These are phyloP conservation scores for Patella caerulea DNA, from an alignment of 2,888 invertebrate species.

Conservation along the genomic window DNA sequence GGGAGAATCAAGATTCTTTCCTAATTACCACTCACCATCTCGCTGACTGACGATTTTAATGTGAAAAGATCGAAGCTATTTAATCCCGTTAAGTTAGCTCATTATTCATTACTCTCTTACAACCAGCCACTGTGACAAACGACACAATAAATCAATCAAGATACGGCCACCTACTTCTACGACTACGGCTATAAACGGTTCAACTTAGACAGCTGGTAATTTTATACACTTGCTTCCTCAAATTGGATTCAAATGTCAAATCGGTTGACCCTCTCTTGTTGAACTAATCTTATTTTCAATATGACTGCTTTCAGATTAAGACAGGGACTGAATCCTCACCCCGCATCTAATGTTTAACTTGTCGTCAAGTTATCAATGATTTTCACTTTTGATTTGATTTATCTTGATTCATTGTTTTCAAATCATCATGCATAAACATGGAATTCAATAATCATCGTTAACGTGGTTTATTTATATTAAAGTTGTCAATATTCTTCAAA, in stretches of 20 bases:
- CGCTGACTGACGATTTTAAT: constrained; percentile 29
- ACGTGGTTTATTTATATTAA: too few species aligned
- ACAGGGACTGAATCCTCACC: not conserved
- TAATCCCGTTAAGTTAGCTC: constrained; percentile 57
- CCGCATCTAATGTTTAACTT: too few species aligned
- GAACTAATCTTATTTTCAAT: constrained; percentile 2
- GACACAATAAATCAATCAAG: constrained; percentile 13
- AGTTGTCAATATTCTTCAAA: too few species aligned
- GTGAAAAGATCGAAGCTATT: constrained; percentile 41
- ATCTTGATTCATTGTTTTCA: too few species aligned
- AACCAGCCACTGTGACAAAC: constrained; percentile 12
- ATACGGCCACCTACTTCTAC: not conserved
- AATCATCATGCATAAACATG: too few species aligned
- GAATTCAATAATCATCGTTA: too few species aligned
- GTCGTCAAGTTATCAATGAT: too few species aligned
- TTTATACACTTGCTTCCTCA: constrained; percentile 10
- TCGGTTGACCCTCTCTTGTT: constrained; percentile 6
- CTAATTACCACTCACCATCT: constrained; percentile 32
- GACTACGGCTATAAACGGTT: constrained; percentile 1
- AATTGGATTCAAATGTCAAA: constrained; percentile 13
- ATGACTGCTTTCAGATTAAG: constrained; percentile 8
- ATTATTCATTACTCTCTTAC: constrained; percentile 40
- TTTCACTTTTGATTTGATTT: too few species aligned
- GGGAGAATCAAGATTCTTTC: constrained; percentile 11
- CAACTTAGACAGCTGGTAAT: constrained; percentile 8